Evolutionary conservation across 2,113 vertebrate genomes (phyloP).

Genomic region (Bufo gargarizans): DNA sequence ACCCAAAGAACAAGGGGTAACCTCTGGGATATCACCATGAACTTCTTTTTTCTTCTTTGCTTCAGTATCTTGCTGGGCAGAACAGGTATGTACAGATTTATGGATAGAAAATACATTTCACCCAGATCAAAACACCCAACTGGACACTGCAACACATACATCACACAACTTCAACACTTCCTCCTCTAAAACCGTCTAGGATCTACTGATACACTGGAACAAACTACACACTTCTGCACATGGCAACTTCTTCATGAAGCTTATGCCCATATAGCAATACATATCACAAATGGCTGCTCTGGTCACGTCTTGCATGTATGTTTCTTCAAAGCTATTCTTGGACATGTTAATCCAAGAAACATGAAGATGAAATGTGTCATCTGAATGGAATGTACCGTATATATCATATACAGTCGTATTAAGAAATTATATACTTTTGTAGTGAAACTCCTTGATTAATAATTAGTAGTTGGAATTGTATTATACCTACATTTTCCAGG

Average conservation of each 20-base stretch:
- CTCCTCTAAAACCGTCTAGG: not conserved
- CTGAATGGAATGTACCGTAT: not conserved
- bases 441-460: not conserved
- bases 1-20: slow-evolving; percentile 3
- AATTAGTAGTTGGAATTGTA: not conserved
- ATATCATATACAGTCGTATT: not conserved
- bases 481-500: not conserved
- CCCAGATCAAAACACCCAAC: not conserved
- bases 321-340: not conserved
- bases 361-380: not conserved
- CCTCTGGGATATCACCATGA: slow-evolving; percentile 32
- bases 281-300: not conserved
- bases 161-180: not conserved
- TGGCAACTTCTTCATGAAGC: not conserved
- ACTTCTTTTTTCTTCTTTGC: slow-evolving; percentile 20
- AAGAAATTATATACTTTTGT: not conserved
- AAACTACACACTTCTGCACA: not conserved
- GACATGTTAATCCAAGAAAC: not conserved
- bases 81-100: slow-evolving; percentile 44
- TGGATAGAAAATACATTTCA: not conserved
- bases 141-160: not conserved
- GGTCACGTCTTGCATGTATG: no score
- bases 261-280: not conserved
- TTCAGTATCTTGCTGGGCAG: slow-evolving; percentile 39
- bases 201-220: not conserved